phyloP scores from a whole-genome alignment of 2,113 vertebrate species.

The Psettodes erumei region DNA sequence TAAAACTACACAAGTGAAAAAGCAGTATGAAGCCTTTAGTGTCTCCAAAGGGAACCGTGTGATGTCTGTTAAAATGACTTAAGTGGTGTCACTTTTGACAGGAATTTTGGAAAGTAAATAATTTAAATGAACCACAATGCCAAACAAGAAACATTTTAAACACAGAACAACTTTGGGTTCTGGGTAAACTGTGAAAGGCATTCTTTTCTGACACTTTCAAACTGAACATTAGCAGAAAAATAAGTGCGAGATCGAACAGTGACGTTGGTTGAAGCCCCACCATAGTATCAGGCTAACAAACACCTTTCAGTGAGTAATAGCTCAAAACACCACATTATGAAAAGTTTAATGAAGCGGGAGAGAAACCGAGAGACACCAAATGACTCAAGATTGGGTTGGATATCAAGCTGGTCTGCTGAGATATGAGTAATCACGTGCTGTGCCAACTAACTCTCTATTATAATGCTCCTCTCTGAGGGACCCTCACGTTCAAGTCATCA shows the following conservation, averaged over 20 bases:
- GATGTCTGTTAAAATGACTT: too few relatives aligned
- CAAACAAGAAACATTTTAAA: neutral
- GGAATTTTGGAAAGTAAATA: too few relatives aligned
- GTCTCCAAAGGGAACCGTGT: too few relatives aligned
- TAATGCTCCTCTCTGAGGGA: neutral
- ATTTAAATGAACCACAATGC: too few relatives aligned
- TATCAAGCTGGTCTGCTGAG: neutral
- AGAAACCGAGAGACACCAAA: neutral
- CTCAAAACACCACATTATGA: neutral
- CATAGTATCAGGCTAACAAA: neutral
- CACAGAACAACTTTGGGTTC: neutral
- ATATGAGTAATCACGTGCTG: neutral
- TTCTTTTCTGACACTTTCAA: too few relatives aligned
- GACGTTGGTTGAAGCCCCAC: neutral
- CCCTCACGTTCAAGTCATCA: slow-evolving; percentile 2
- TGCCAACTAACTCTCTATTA: neutral
- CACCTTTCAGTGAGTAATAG: neutral
- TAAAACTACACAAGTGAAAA: neutral
- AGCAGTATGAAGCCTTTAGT: neutral
- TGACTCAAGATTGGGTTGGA: neutral
- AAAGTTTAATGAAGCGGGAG: neutral
- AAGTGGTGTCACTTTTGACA: too few relatives aligned
- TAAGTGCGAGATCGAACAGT: neutral
- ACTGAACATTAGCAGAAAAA: neutral
- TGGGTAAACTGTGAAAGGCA: too few relatives aligned